Evolutionary conservation across 1,140 invertebrate genomes (phyloP), one percentile per base, ranked within the genome.

Genomic region (Oncopodura yosiiana): DNA sequence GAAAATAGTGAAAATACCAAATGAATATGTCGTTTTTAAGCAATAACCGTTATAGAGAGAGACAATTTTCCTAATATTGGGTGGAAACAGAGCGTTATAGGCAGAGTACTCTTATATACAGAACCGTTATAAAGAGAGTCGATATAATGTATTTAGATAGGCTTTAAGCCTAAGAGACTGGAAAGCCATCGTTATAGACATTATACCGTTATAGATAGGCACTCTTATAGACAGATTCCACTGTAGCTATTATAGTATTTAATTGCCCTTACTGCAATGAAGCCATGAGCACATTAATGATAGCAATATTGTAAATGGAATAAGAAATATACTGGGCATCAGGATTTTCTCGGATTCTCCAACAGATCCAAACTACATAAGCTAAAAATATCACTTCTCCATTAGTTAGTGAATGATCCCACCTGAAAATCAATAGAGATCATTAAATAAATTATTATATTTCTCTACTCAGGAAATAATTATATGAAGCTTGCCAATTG

Each of bases 261-360:
- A 23, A 26, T 3, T 12, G 14, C 44, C 86, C 86, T 84, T 78
- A 94, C 89, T 91, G 88, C 63, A 94, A 82, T 3, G 84, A 81
- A 43, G 91, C 81, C 83, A 93, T 89, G 24, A 87, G 76, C 34
- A 84, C 88, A 69, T 94, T 94, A 56, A 93, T 85, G 42, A 87
- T 76, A 49, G 89, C 86, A 61, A 93, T 94, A 69, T 93, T 94
- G 72, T 94, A 94, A 50, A 93, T 91, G 6, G 89, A 86, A 71
- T 88, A 91, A 36, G 86, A 90, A 62, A 94, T 94, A 53, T 89
- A 77, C 66, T 85, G 77, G 4, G 89, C 90, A 73, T 94, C 91
- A 76, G 54, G 54, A 49, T 63, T 63, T 48, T 58, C 58, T 23
- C 58, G 50, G 18, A 63, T 60, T 48, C 58, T 29, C 51, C 55